phyloP scores from a whole-genome alignment of 2,888 invertebrate genomes.

The Agrochola macilenta region DNA sequence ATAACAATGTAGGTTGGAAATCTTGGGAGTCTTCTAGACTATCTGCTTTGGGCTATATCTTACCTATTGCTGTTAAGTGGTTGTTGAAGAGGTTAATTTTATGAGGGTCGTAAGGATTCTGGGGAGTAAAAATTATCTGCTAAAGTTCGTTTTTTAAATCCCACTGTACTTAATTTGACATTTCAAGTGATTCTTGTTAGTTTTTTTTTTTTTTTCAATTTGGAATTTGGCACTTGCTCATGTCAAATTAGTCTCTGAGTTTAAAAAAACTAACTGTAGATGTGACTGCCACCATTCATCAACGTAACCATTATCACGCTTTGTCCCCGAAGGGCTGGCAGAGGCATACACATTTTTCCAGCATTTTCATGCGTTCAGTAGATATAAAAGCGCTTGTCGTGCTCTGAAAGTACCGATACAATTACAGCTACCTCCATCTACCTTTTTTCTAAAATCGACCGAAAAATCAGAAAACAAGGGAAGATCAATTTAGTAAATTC shows the following conservation, averaged over 20 bases:
- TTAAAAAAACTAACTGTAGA: neutral
- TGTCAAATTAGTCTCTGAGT: too few relatives aligned
- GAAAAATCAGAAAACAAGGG: slow-evolving; percentile 56
- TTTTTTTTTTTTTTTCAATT: too few relatives aligned
- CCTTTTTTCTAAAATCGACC: slow-evolving; percentile 32
- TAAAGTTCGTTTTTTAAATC: too few relatives aligned
- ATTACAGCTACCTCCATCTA: slow-evolving; percentile 14
- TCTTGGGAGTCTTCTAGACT: neutral
- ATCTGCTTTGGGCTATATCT: neutral
- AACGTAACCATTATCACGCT: neutral
- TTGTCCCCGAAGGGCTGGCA: neutral
- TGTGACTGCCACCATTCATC: neutral
- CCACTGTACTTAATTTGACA: too few relatives aligned
- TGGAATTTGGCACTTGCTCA: too few relatives aligned
- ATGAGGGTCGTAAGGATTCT: neutral
- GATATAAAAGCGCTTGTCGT: neutral
- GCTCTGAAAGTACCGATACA: neutral
- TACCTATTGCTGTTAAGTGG: neutral
- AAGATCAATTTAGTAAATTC: slow-evolving; percentile 66
- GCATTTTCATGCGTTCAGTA: neutral
- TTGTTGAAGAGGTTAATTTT: neutral
- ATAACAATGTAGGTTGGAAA: slow-evolving; percentile 1
- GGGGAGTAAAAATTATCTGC: neutral
- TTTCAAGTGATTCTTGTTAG: too few relatives aligned
- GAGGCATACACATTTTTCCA: neutral